A percentile compares a stretch with the other conserved stretches of the same genome.
Conservation (phyloP, 2,888 invertebrate genomes). For the Eupithecia subumbrata region DNA sequence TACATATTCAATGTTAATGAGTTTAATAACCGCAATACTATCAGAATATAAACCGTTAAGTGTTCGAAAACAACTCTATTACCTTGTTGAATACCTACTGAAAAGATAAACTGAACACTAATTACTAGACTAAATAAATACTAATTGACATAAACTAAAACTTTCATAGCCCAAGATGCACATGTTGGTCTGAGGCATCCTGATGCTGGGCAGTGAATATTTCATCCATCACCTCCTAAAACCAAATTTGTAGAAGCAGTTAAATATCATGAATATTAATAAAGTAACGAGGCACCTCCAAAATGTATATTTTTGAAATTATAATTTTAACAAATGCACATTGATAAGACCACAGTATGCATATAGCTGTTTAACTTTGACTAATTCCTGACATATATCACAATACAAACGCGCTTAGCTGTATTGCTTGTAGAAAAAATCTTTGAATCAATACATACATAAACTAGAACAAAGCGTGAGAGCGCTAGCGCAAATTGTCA, state of each 20-base stretch:
- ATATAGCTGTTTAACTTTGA: no score
- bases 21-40: slow-evolving; percentile 1
- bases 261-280: background rate
- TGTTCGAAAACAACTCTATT: background rate
- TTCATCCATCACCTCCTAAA: background rate
- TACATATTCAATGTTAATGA: background rate
- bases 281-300: background rate
- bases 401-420: background rate
- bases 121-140: background rate
- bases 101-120: background rate
- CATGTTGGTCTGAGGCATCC: no score
- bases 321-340: background rate
- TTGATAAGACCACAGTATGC: background rate
- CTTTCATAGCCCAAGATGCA: no score
- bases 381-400: no score
- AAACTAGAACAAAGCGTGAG: background rate
- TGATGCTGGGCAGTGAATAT: no score
- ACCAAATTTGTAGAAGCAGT: background rate
- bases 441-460: background rate
- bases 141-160: background rate
- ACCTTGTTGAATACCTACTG: background rate
- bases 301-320: background rate
- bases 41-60: background rate
- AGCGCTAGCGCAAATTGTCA: background rate
- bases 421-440: background rate